These are phyloP conservation scores for Eumerus sabulonum DNA, from an alignment of 2,888 invertebrate species.

Conservation along the genomic window DNA sequence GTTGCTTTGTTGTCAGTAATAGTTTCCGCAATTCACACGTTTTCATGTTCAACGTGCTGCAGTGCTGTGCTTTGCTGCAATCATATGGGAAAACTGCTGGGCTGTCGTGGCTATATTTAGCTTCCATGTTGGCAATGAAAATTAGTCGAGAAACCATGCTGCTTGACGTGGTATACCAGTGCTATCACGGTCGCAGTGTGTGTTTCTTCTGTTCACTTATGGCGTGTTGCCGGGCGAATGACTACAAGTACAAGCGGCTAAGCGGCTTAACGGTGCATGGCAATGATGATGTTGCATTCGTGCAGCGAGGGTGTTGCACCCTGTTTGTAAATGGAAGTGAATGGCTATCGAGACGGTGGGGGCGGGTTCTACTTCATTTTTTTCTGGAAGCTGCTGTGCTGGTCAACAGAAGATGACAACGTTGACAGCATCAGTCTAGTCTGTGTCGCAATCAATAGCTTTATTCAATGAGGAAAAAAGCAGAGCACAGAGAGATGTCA, in stretches of 20 bases:
- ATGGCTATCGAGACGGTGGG: constrained; percentile 34
- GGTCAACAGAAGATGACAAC: no score
- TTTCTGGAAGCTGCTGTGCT: constrained; percentile 55
- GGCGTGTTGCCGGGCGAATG: no score
- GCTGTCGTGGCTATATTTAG: constrained; percentile 34
- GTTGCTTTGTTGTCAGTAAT: constrained; percentile 39
- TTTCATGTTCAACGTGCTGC: constrained; percentile 56
- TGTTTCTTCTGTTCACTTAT: no score
- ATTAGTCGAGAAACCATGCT: constrained; percentile 28
- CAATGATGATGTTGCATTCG: constrained; percentile 54
- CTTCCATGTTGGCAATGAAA: constrained; percentile 59
- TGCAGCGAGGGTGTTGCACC: constrained; percentile 66
- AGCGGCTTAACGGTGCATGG: constrained; percentile 66
- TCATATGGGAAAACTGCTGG: constrained; percentile 18
- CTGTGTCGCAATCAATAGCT: no score
- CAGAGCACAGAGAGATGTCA: no score
- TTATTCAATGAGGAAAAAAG: no score
- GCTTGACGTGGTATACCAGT: constrained; percentile 21
- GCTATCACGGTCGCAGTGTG: no score
- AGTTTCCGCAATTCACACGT: constrained; percentile 65
- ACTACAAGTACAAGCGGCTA: constrained; percentile 1
- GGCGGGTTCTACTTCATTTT: constrained; percentile 57
- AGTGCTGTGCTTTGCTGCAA: neutral
- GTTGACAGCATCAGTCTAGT: no score
- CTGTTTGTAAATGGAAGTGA: constrained; percentile 28